Evolutionary conservation across 1,140 invertebrate genomes (phyloP), one percentile per base, ranked within the genome.

Genomic region (Trichomalopsis sarcophagae): DNA sequence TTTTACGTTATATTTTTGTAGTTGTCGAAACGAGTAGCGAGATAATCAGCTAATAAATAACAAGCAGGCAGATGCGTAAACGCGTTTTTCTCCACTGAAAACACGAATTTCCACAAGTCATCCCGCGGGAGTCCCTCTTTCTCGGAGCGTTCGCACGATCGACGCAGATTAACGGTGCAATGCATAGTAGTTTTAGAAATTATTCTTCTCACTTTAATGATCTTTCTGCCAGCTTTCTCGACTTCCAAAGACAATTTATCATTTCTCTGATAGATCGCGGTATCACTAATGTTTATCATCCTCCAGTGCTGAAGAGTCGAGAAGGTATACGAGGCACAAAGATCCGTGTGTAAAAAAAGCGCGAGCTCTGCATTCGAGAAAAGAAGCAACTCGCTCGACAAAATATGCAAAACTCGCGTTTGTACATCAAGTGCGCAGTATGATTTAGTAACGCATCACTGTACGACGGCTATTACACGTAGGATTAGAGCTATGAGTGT

Each of bases 141-240:
- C 86, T 89, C 86, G 88, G 88, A 87, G 82, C 88, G 87, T 85
- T 87, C 82, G 62, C 84, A 86, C 86, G 87, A 86, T 88, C 86
- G 74, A 85, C 81, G 84, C 86, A 87, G 87, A 89, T 87, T 87
- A 87, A 84, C 81, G 80, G 69, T 17, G 83, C 76, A 84, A 80
- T 84, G 83, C 77, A 84, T 79, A 71, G 75, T 84, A 84, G 77
- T 84, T 84, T 85, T 85, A 76, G 62, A 82, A 82, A 78, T 82
- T 82, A 82, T 83, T 82, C 78, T 76, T 86, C 73, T 82, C 81
- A 44, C 69, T 87, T 87, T 88, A 87, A 88, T 87, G 87, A 87
- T 88, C 81, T 75, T 79, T 36, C 44, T 23, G 47, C 21, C 47
- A 17, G 55, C 77, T 82, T 75, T 85, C 86, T 85, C 83, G 55